Percentiles rank a stretch among this genome's conserved stretches.
phyloP scores from a whole-genome alignment of 2,888 invertebrate species.

The Lagria hirta region DNA sequence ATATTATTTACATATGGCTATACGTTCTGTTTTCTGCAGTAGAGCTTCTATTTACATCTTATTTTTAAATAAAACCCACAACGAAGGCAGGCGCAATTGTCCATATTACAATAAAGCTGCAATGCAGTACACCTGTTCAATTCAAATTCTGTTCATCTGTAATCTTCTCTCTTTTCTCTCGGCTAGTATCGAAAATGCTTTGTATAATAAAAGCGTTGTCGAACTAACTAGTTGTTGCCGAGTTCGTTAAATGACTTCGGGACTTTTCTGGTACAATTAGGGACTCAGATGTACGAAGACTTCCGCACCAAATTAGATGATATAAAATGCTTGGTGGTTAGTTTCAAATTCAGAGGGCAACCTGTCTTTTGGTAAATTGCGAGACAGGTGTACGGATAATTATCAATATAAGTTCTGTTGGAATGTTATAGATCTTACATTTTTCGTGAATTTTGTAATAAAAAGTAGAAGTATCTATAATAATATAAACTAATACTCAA shows the following conservation, averaged over 20 bases:
- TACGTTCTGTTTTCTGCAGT: no score
- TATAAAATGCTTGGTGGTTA: conserved; percentile 10
- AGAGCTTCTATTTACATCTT: no score
- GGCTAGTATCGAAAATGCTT: conserved; percentile 11
- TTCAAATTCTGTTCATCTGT: conserved; percentile 5
- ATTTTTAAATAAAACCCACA: no score
- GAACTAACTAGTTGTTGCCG: conserved; percentile 16
- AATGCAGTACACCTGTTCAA: conserved; percentile 30
- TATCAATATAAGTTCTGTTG: no score
- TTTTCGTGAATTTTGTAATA: no score
- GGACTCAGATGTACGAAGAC: conserved; percentile 12
- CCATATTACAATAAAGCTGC: conserved; percentile 23
- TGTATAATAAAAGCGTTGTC: conserved; percentile 15
- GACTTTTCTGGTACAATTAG: conserved; percentile 22
- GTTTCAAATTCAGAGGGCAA: conserved; percentile 5
- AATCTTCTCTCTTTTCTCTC: conserved; percentile 6
- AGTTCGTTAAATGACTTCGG: conserved; percentile 18
- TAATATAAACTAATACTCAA: no score
- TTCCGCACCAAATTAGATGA: conserved; percentile 12
- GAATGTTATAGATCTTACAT: no score
- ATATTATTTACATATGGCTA: no score
- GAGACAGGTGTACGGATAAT: no score
- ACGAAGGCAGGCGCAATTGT: no score
- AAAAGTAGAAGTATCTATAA: no score
- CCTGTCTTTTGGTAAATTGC: no score